Percentiles rank a stretch among this genome's conserved stretches.
These are phyloP conservation scores for Zaprionus nigranus DNA, from an alignment of 1,140 invertebrate species.

Conservation along the genomic window DNA sequence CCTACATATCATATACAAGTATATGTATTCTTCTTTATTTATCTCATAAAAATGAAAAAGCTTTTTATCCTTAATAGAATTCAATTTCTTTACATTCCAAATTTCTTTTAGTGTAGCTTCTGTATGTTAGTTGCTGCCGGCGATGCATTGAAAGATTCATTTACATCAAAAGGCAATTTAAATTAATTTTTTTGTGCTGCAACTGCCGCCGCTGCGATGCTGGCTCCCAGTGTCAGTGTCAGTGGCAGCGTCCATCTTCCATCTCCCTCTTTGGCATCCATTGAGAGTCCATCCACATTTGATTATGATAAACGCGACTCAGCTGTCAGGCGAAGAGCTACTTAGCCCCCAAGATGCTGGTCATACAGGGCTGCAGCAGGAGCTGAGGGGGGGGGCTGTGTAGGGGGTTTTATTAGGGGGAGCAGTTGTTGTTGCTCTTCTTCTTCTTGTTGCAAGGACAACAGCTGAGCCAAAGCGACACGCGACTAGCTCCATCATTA, in stretches of 20 bases:
- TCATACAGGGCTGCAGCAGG: no score
- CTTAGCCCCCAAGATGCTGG: slow-evolving; percentile 72
- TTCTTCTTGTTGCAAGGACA: slow-evolving; percentile 39
- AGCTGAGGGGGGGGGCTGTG: no score
- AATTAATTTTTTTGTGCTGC: slow-evolving; percentile 78
- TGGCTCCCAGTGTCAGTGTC: slow-evolving; percentile 27
- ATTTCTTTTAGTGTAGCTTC: slow-evolving; percentile 13
- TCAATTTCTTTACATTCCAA: no score
- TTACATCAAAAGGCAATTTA: slow-evolving; percentile 84
- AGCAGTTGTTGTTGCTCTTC: slow-evolving; percentile 11
- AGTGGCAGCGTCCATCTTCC: slow-evolving; percentile 18
- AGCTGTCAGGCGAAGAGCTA: slow-evolving; percentile 77
- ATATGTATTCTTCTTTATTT: no score
- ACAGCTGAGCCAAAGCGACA: slow-evolving; percentile 76
- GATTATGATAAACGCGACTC: slow-evolving; percentile 81
- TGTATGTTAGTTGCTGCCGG: slow-evolving; percentile 16
- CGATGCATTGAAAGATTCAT: slow-evolving; percentile 80
- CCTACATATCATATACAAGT: no score
- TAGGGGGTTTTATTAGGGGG: slow-evolving; percentile 59
- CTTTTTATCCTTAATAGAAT: no score
- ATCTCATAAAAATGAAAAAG: no score
- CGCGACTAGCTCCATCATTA: slow-evolving; percentile 39
- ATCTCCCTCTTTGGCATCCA: slow-evolving; percentile 16
- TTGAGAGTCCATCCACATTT: slow-evolving; percentile 70
- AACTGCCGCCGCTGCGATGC: slow-evolving; percentile 22